Evolutionary conservation across 2,797 vertebrate species (phyloP), one percentile per base, ranked within the genome.

Genomic region (Morelia viridis): DNA sequence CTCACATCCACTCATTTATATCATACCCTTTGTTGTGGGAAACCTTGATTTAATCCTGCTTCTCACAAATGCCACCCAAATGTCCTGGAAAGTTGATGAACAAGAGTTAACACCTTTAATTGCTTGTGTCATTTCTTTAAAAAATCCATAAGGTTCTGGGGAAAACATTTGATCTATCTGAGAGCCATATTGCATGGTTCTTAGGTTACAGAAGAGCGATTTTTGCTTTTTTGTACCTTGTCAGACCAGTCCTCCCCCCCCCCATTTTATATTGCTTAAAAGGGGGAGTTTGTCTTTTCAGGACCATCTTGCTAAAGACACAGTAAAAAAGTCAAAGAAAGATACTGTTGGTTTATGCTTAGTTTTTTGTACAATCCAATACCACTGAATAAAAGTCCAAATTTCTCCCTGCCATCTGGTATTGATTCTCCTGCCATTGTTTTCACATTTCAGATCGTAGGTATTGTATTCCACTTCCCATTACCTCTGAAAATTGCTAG

Each of bases 391-490:
- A 58, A 91, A 90, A 88, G 92, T 91, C 87, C 94, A 93, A 95
- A 94, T 93, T 87, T 92, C 95, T 93, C 92, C 85, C 68, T 85
- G 89, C 91, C 96, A 96, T 94, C 94, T 97, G 96, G 96, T 93
- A 96, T 95, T 96, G 95, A 96, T 97, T 97, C 95, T 91, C 65
- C 95, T 95, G 93, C 96, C 96, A 94, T 96, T 97, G 94, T 96
- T 95, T 95, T 96, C 94, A 92, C 96, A 92, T 94, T 95, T 97
- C 95, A 96, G 95, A 96, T 50, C 95, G 94, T 93, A 96, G 95
- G 94, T 95, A 96, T 95, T 96, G 95, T 97, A 94, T 97, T 96
- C 96, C 95, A 93, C 95, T 96, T 96, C 94, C 95, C 95, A 95
- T 95, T 96, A 96, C 93, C 96, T 95, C 92, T 94, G 96, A 95